These are phyloP conservation scores for Neoaliturus tenellus DNA, from an alignment of 2,888 invertebrate species.

Conservation along the genomic window DNA sequence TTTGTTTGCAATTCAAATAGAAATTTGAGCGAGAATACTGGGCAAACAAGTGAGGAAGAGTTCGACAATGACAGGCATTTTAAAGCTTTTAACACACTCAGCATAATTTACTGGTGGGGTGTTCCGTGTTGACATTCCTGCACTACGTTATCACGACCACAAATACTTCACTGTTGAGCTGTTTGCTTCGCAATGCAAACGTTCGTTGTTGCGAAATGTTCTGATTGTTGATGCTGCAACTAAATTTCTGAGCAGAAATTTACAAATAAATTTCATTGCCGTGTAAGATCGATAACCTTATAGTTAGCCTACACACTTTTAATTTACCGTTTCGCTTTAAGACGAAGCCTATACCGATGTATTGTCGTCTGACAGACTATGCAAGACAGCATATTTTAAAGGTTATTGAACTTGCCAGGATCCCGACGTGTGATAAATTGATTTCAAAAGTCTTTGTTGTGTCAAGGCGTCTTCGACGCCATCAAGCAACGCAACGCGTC, in stretches of 20 bases:
- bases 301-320: no score
- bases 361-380: neutral
- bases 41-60: neutral
- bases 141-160: neutral
- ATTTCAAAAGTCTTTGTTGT: conserved; percentile 12
- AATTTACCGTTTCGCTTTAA: no score
- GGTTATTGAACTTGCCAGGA: conserved; percentile 7
- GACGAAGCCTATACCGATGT: neutral
- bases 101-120: neutral
- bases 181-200: neutral
- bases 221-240: no score
- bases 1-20: no score
- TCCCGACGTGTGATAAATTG: conserved; percentile 17
- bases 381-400: conserved; percentile 11
- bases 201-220: no score
- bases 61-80: neutral
- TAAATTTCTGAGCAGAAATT: no score
- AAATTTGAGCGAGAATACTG: no score
- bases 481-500: neutral
- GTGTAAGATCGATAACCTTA: no score
- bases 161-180: neutral
- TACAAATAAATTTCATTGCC: no score
- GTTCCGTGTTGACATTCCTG: neutral
- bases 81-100: neutral
- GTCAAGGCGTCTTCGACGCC: neutral